Evolutionary conservation across 2,888 invertebrate species (phyloP), one percentile per base, ranked within the genome.

Genomic region (Phaonia tiefii): DNA sequence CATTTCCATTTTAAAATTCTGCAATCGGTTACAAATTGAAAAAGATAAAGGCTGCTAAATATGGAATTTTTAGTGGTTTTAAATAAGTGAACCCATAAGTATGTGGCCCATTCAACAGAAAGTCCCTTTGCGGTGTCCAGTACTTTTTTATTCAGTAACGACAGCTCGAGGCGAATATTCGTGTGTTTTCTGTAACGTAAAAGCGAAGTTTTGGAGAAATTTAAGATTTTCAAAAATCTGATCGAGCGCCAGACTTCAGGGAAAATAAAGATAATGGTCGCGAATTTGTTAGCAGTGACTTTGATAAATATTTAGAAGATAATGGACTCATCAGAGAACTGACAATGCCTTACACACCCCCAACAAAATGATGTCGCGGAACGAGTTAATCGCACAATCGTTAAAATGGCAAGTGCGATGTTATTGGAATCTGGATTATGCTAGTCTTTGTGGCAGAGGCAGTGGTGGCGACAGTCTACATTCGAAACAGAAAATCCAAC

Each of bases 351-450:
- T 26, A 58, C 13, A 58, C 58, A 26, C n/a, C 58, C 67, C 1
- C 58, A 58, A 31, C 58, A 58, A 15, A 58, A 58, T 10, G 58
- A 31, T 7, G 31, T 58, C 5, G 31, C 58, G 1, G 58, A 58
- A 15, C 13, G 58, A 1, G 58, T 31, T 15, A 58, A 58, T 31
- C n/a, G 58, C 3, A 58, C 58, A 58, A 2, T 58, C 13, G 31
- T 58, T n/a, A 31, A 58, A 10, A 58, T 58, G 67, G 13, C 49
- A 4, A 76, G 87, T 22, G 81, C 84, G 20, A 84, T 89, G 82
- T 42, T 89, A 31, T 15, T 82, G 0, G 26, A 56, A 1, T 15
- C 56, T 1, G 20, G 26, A 11, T 15, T 58, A 1, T 26, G 31
- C 10, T 5, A 58, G 20, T 5, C 3, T 56, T 56, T 13, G 25